Evolutionary conservation across 2,797 vertebrate genomes (phyloP), one percentile per base, ranked within the genome.

Genomic region (Tapirus indicus): DNA sequence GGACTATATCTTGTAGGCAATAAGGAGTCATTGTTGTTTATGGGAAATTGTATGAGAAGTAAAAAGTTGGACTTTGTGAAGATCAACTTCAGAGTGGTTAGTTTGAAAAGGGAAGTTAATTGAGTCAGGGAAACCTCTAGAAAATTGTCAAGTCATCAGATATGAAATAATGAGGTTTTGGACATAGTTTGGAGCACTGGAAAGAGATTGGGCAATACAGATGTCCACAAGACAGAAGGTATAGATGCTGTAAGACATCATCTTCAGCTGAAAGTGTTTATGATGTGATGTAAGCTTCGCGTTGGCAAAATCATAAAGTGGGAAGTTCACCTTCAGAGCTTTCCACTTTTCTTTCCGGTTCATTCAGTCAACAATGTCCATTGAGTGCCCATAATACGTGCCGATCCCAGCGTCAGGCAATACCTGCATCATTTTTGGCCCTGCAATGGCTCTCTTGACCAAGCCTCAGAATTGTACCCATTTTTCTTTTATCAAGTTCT

Each of bases 311-410:
- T 86, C 52, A 74, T 11, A 35, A 25, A 60, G 12, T 38, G 38
- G 8, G 23, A n/a, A 32, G 14, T 35, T 91, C 25, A 58, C 62
- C n/a, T 80, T 84, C 4, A 52, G 56, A 85, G 5, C 2, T 62
- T 93, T 32, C n/a, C 8, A 29, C 13, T 54, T 54, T 60, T 58
- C 16, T 47, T 84, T 25, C 47, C 49, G 44, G 12, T 5, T 75
- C 20, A 17, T 32, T 49, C 17, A 79, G 7, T 87, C 27, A 64
- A 10, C 9, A 86, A 49, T 38, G 12, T 71, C 84, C 10, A 11
- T 0, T 32, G 12, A 27, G 2, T 44, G 29, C 8, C 32, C 27
- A 9, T 23, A n/a, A 0, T 10, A 14, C 7, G 1, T 10, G 27
- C 29, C 52, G 77, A 69, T 54, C 2, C 49, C 54, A 56, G 6